Evolutionary conservation across 1,140 invertebrate species (phyloP).

Genomic region (Bombus fervidus): DNA sequence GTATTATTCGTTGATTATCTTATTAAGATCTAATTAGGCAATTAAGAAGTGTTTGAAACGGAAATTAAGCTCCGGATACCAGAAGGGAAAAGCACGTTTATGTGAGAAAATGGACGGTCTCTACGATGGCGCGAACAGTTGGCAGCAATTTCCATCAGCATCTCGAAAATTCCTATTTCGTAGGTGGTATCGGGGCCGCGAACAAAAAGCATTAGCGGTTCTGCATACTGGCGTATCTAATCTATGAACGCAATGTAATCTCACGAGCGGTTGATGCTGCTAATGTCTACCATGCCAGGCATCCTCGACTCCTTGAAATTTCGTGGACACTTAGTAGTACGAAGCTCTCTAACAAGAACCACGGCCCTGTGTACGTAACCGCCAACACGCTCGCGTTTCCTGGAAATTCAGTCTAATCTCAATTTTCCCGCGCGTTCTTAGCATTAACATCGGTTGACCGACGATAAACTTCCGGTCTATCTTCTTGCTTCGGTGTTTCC

Average conservation of each 20-base stretch:
- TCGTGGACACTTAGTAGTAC: slow-evolving; percentile 32
- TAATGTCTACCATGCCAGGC: slow-evolving; percentile 50
- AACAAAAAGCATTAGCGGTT: slow-evolving; percentile 43
- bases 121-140: neutral
- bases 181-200: slow-evolving; percentile 6
- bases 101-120: neutral
- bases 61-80: neutral
- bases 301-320: slow-evolving; percentile 58
- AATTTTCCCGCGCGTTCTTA: slow-evolving; percentile 12
- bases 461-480: slow-evolving; percentile 15
- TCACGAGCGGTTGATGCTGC: slow-evolving; percentile 61
- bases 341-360: slow-evolving; percentile 25
- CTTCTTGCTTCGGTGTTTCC: neutral
- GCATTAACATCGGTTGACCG: slow-evolving; percentile 38
- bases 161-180: slow-evolving; percentile 27
- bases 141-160: slow-evolving; percentile 33
- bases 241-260: slow-evolving; percentile 38
- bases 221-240: slow-evolving; percentile 21
- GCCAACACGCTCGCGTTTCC: neutral
- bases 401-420: slow-evolving; percentile 30
- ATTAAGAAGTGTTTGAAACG: neutral
- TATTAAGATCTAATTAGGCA: neutral
- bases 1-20: neutral
- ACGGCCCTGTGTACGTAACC: neutral
- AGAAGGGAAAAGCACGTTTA: too few species aligned